These are phyloP conservation scores for Theonella swinhoei DNA, from an alignment of 37 sponge, comb jelly and placozoan species.

Conservation along the genomic window DNA sequence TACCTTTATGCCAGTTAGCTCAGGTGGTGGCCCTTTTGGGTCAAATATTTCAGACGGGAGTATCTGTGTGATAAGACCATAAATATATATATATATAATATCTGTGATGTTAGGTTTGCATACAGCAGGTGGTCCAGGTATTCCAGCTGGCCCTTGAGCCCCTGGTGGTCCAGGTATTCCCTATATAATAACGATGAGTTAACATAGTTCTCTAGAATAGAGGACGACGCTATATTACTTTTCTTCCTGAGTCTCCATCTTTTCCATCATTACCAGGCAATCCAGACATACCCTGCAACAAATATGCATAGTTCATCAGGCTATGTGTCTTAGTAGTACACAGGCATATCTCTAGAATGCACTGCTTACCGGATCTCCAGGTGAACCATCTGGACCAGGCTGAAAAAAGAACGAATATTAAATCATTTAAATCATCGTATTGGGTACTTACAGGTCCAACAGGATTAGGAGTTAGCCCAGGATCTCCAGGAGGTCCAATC, in stretches of 20 bases:
- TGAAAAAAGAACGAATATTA: neutral
- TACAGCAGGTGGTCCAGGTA: conserved; percentile 59
- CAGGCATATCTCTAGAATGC: neutral
- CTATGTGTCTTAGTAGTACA: neutral
- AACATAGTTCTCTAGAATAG: neutral
- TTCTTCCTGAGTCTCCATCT: conserved; percentile 34
- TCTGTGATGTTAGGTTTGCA: neutral
- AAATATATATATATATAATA: neutral
- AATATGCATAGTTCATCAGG: neutral
- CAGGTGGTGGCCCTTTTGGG: conserved; percentile 40
- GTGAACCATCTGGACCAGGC: conserved; percentile 38
- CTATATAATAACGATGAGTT: neutral
- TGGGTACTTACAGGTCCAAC: conserved; percentile 52
- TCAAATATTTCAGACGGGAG: conserved; percentile 39
- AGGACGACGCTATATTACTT: conserved; percentile 11
- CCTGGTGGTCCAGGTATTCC: conserved; percentile 44
- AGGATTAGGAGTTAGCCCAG: conserved; percentile 42
- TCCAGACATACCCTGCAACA: conserved; percentile 24
- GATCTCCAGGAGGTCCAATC: conserved; percentile 67
- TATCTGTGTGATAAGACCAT: neutral
- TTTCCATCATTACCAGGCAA: conserved; percentile 27
- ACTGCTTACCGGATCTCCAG: conserved; percentile 31
- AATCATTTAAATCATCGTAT: neutral
- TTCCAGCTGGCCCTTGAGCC: conserved; percentile 60
- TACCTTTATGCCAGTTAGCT: conserved; percentile 50